Conservation (phyloP, 2,797 vertebrate species). For the Sebastiscus tertius region DNA sequence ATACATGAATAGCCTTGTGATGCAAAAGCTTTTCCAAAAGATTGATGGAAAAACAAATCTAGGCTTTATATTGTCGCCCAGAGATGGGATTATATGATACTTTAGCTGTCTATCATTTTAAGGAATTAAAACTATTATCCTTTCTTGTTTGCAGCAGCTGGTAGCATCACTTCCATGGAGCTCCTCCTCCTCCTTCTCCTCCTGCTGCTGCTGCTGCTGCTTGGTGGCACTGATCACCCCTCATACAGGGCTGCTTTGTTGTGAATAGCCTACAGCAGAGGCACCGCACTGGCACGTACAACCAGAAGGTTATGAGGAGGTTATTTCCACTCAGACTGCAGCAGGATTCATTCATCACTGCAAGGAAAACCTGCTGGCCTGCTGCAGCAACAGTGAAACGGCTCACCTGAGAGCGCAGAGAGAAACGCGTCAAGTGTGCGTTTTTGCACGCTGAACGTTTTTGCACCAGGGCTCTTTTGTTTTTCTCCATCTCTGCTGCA, state of each 20-base stretch:
- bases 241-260: slow-evolving; percentile 53
- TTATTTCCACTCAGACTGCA: slow-evolving; percentile 51
- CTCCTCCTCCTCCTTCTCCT: slow-evolving; percentile 38
- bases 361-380: neutral
- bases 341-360: slow-evolving; percentile 26
- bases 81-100: neutral
- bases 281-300: slow-evolving; percentile 33
- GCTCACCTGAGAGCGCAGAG: neutral
- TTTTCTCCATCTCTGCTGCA: slow-evolving; percentile 43
- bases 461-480: slow-evolving; percentile 49
- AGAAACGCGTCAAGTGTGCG: neutral
- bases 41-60: neutral
- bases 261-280: slow-evolving; percentile 26
- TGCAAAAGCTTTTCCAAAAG: neutral
- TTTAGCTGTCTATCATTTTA: neutral
- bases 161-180: neutral
- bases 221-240: slow-evolving; percentile 51
- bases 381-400: neutral
- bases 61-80: neutral
- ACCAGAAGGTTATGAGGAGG: slow-evolving; percentile 75
- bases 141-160: neutral
- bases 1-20: neutral
- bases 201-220: neutral
- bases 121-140: neutral
- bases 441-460: slow-evolving; percentile 1